Base-by-base conservation (phyloP, 2,797 vertebrate genomes). In the Dendrocincla tyrannina region DNA sequence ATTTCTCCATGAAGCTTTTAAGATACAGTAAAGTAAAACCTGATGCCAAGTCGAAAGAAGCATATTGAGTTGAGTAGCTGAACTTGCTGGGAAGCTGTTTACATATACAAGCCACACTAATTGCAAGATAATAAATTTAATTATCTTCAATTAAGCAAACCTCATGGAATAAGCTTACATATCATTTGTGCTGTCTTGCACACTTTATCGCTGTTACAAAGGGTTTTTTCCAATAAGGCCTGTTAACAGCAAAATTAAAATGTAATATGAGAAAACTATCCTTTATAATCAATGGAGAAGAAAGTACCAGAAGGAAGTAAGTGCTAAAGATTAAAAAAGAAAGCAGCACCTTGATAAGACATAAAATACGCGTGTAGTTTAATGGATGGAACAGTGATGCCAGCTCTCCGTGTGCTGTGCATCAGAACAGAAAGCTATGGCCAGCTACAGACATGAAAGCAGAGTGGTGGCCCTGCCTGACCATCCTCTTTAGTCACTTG, bases 131-230 rank as follows among this genome's bases (percentile, higher is more conserved):
- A 91, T 91, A 84, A 33, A 85, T 89, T 79, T 56, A 66, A 91
- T 96, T 92, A 83, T 89, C 84, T 92, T 83, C 88, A 91, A 32
- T 91, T 91, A 91, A 85, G 32, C 55, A 92, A 87, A 72, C 49
- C 16, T 76, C 59, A 35, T 30, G 75, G 50, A 88, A 91, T 62
- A 84, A 95, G 46, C 62, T 84, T 73, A 53, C 66, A 62, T 39
- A 11, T 60, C 7, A 66, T 88, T 87, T 89, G 69, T 72, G 70
- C 64, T 60, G 35, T 52, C 90, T 87, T 74, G 35, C 27, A 59
- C 27, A 17, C 19, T 62, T 85, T 60, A 49, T 58, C 60, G 35
- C 39, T 52, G 20, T 73, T 94, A 67, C 59, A 92, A 79, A 70
- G 90, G 59, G 8, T 28, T 82, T 93, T 75, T 85, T 68, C 49